Evolutionary conservation across 2,797 vertebrate genomes (phyloP).

Genomic region (Lophura swinhoii): DNA sequence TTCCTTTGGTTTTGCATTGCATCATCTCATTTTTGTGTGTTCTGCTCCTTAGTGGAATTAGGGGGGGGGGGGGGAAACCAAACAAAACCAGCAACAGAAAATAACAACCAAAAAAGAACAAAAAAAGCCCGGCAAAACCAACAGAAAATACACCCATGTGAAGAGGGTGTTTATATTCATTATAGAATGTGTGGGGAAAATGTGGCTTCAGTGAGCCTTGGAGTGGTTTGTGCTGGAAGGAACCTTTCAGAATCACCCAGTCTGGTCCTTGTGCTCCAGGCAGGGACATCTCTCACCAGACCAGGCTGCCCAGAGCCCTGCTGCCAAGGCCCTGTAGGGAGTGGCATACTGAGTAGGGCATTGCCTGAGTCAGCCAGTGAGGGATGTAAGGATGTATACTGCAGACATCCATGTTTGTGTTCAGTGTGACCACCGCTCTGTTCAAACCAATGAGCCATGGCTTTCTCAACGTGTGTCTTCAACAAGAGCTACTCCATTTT

Average conservation of each 20-base stretch:
- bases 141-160: neutral
- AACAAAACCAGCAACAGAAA: neutral
- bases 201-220: neutral
- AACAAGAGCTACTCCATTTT: neutral
- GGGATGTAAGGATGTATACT: neutral
- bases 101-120: neutral
- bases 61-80: too few species aligned
- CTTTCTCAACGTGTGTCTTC: neutral
- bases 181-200: neutral
- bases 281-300: too few species aligned
- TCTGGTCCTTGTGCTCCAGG: too few species aligned
- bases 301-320: neutral
- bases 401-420: neutral
- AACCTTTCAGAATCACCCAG: too few species aligned
- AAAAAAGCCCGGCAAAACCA: neutral
- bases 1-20: constrained; percentile 31
- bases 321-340: neutral
- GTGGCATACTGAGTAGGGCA: neutral
- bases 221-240: neutral
- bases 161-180: neutral
- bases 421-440: neutral
- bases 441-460: neutral
- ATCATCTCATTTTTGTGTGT: constrained; percentile 38
- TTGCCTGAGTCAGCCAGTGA: neutral
- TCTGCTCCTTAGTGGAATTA: constrained; percentile 37